Base-by-base conservation (phyloP, 2,113 vertebrate genomes). In the Pollachius pollachius region DNA sequence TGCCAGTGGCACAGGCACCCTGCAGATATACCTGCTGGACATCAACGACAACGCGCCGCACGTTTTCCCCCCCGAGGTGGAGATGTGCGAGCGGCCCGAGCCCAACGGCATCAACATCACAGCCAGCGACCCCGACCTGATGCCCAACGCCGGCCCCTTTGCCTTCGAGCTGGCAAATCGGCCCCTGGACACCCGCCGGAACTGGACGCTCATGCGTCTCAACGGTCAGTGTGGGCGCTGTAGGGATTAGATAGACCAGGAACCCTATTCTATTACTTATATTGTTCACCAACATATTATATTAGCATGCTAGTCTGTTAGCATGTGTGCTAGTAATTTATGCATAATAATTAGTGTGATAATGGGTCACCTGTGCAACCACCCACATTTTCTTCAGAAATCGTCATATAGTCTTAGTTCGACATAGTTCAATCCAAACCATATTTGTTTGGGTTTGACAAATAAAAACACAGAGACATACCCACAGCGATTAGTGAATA, bases 11-110 rank as follows among this genome's bases (percentile, higher is more conserved):
- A 97, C 96, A 0, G 97, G 97, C 34, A 99, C 96, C 0, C 92
- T 99, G 68, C 97, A 98, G 84, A 97, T 99, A 72, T 89, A 93
- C 81, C 92, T 99, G 75, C 82, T 96, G 82, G 97, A 99, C 85
- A 96, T 98, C 72, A 99, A 98, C 23, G 97, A 99, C 87, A 99
- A 99, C 15, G 95, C 97, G 0, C 97, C 97, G 1, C 90, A 92
- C 63, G 96, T 99, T 58, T 94, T 93, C 81, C 97, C 97, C 0
- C 94, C 94, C 67, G 97, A 98, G 89, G 94, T 95, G 37, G 95
- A 97, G 37, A 95, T 96, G 59, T 99, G 97, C 34, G 96, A 99
- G 92, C 94, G 89, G 0, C 90, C 96, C 0, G 93, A 96, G 59
- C 95, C 95, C 59, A 96, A 94, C 0, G 94, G 92, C 83, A 94